Evolutionary conservation across 64 coral and sea anemone species (phyloP), one percentile per base, ranked within the genome.

Genomic region (Actinia tenebrosa): DNA sequence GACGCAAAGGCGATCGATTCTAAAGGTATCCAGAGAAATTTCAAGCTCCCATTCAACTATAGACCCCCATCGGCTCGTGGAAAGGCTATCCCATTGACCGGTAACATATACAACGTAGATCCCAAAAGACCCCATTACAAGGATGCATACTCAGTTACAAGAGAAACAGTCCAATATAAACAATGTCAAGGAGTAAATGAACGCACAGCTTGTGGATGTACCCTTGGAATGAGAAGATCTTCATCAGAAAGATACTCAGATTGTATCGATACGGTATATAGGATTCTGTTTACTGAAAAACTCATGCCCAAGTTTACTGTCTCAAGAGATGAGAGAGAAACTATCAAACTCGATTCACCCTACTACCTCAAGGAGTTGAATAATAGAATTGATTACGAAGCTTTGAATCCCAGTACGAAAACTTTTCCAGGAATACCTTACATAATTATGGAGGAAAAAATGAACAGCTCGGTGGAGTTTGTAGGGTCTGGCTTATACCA

Each of bases 61-160:
- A 86, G 97, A 88, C 88, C 97, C n/a, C 93, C 97, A 66, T 99
- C 97, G 27, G 86, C 91, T 64, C 84, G 97, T n/a, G 97, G 97
- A 18, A 88, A 88, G 66, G 97, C 90, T n/a, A 95, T 99, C 80
- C 97, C 97, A 58, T 84, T 95, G 86, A 92, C 97, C 10, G 86
- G 64, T 10, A 95, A 99, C 56, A 75, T 95, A 26, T 99, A 99
- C 82, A 92, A 99, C 47, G 97, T 92, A 58, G 78, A 95, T 84
- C 97, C 97, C 45, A 88, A 92, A 54, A 90, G 93, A 77, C 93
- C 93, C 19, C 97, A 86, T 43, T 99, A 99, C 64, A 94, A 90
- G 66, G 84, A 92, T 66, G 87, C 88, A 27, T 99, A 92, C 62
- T 72, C 80, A 46, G 64, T 93, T 4, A 95, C 97, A 77, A 81